Percentiles rank a stretch among this genome's conserved stretches.
These are phyloP conservation scores for Scatophagus argus DNA, from an alignment of 2,113 vertebrate genomes.

Conservation along the genomic window DNA sequence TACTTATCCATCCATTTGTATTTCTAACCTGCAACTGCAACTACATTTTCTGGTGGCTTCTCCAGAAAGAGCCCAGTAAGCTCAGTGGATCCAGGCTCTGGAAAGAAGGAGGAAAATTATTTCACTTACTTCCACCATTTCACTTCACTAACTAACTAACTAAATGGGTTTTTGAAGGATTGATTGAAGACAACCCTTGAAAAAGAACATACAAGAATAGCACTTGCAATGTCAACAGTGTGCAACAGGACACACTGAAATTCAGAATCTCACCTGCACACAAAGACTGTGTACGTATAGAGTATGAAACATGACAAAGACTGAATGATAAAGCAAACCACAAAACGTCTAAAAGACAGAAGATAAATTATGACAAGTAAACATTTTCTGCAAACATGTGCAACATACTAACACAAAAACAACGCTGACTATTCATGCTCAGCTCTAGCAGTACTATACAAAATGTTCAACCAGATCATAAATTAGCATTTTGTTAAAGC, in stretches of 20 bases:
- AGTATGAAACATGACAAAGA: not conserved
- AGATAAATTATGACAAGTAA: not conserved
- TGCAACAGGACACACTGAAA: constrained; percentile 11
- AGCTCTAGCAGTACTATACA: not conserved
- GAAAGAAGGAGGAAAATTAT: constrained; percentile 24
- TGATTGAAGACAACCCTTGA: not conserved
- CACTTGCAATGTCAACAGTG: not conserved
- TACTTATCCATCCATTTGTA: not conserved
- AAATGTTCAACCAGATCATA: not conserved
- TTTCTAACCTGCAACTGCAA: constrained; percentile 78
- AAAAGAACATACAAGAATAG: not conserved
- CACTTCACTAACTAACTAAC: too few species aligned
- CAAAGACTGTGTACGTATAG: not conserved
- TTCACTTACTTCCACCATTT: not conserved
- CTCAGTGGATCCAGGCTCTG: constrained; percentile 71
- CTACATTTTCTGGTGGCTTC: constrained; percentile 74
- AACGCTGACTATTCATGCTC: not conserved
- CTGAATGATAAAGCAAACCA: not conserved
- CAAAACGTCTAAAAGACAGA: not conserved
- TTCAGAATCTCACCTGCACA: not conserved
- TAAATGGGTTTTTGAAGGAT: not conserved
- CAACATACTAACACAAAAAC: not conserved
- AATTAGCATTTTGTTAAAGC: not conserved
- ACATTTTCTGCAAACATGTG: not conserved
- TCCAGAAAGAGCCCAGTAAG: constrained; percentile 85